Evolutionary conservation across 2,888 invertebrate genomes (phyloP).

Genomic region (Cylloceria caligata): DNA sequence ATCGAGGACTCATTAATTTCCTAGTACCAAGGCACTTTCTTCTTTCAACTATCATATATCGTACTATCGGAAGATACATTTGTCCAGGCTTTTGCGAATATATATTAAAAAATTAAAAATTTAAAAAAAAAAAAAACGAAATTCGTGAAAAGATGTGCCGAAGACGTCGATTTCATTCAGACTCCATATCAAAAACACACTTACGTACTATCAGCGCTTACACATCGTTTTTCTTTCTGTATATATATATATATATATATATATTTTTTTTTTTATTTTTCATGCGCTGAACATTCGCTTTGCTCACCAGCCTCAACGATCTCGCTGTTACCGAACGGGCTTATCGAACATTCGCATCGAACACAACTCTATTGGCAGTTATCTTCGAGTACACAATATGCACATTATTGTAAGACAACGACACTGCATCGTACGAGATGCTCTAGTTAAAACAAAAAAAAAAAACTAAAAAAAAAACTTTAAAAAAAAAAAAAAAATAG

Average conservation of each 20-base stretch:
- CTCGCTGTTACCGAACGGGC: conserved; percentile 19
- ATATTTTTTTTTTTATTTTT: conserved; percentile 25
- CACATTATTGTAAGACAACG: conserved; percentile 55
- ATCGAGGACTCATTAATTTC: conserved; percentile 40
- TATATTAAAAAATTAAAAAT: too few relatives aligned
- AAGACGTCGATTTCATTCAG: conserved; percentile 40
- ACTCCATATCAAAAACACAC: conserved; percentile 44
- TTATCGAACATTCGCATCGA: conserved; percentile 41
- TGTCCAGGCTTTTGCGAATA: conserved; percentile 55
- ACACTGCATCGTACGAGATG: conserved; percentile 49
- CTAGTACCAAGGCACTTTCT: conserved; percentile 35
- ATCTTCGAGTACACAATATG: conserved; percentile 47
- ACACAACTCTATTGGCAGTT: conserved; percentile 62
- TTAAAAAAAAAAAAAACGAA: conserved; percentile 58
- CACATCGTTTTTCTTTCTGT: conserved; percentile 22
- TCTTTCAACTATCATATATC: conserved; percentile 41
- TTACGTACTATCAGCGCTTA: conserved; percentile 50
- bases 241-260: too few relatives aligned
- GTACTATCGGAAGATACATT: conserved; percentile 35
- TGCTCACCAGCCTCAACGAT: conserved; percentile 52
- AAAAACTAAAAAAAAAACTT: conserved; percentile 56
- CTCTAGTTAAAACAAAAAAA: conserved; percentile 41
- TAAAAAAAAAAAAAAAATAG: conserved; percentile 58
- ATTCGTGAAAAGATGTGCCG: conserved; percentile 57
- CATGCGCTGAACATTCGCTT: conserved; percentile 9